A percentile compares a stretch with the other conserved stretches of the same genome.
These are phyloP conservation scores for Ceratothoa steindachneri DNA, from an alignment of 2,888 invertebrate species.

Conservation along the genomic window DNA sequence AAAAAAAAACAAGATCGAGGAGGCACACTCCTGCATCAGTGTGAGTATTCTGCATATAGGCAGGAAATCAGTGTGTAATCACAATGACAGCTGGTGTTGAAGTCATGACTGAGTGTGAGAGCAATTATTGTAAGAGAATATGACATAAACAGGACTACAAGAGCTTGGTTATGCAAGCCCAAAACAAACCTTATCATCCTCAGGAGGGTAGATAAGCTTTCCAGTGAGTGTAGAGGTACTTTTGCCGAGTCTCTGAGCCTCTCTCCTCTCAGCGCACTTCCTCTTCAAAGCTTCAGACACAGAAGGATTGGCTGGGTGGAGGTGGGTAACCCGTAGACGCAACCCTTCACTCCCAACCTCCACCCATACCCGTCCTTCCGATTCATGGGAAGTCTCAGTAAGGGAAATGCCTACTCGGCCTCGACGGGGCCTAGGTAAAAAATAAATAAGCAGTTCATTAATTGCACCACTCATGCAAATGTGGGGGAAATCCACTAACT, in stretches of 20 bases:
- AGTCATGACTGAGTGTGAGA: too few relatives aligned
- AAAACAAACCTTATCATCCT: neutral
- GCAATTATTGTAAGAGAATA: too few relatives aligned
- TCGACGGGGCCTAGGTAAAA: neutral
- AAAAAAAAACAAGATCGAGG: too few relatives aligned
- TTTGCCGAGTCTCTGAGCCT: neutral
- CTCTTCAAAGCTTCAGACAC: conserved; percentile 22
- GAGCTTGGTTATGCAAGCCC: too few relatives aligned
- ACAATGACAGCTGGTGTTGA: too few relatives aligned
- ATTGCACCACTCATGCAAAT: too few relatives aligned
- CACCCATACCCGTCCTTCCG: conserved; percentile 47
- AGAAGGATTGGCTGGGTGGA: conserved; percentile 46
- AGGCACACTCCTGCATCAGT: too few relatives aligned
- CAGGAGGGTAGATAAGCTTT: neutral
- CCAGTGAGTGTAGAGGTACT: neutral
- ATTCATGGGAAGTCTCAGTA: conserved; percentile 29
- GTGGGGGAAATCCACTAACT: too few relatives aligned
- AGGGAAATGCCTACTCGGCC: conserved; percentile 19
- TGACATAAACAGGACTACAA: too few relatives aligned
- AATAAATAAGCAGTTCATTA: too few relatives aligned
- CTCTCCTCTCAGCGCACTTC: conserved; percentile 1
- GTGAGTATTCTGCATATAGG: too few relatives aligned
- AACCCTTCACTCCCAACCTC: conserved; percentile 36
- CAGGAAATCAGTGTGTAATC: too few relatives aligned
- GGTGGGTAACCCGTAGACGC: conserved; percentile 39